phyloP scores from a whole-genome alignment of 2,113 vertebrate species.

The Tringa solitaria region DNA sequence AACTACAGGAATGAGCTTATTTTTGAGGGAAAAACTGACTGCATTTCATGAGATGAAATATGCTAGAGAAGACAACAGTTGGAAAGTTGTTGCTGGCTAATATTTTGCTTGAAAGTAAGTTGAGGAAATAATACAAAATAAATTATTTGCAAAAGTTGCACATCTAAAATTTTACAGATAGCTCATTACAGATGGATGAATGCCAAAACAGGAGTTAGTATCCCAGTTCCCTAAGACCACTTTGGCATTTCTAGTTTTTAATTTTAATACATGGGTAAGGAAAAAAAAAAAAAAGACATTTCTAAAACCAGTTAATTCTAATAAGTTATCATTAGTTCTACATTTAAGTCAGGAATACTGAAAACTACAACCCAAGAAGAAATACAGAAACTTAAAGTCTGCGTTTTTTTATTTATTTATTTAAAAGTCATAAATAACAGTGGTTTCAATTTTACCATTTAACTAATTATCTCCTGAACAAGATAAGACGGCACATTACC shows the following conservation, averaged over 20 bases:
- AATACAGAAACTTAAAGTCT: constrained; percentile 6
- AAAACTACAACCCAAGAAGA: background rate
- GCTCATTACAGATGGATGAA: background rate
- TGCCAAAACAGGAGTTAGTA: background rate
- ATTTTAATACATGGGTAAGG: background rate
- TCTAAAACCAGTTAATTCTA: background rate
- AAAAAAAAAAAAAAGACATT: background rate
- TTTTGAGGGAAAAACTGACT: background rate
- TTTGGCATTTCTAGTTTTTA: background rate
- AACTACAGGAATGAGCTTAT: background rate
- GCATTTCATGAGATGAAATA: background rate
- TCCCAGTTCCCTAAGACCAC: background rate
- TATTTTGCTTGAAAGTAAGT: background rate
- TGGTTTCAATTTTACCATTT: constrained; percentile 60
- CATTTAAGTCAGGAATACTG: background rate
- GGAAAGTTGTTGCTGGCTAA: background rate
- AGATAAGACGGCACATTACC: constrained; percentile 31
- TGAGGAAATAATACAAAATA: background rate
- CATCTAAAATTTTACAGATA: background rate
- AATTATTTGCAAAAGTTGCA: background rate
- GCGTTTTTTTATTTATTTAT: constrained; percentile 55
- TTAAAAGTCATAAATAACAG: constrained; percentile 73
- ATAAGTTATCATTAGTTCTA: background rate
- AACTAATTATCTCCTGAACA: constrained; percentile 45
- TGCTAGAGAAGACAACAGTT: background rate